Conservation (phyloP, 1,140 invertebrate genomes). For the Thaumatotibia leucotreta region DNA sequence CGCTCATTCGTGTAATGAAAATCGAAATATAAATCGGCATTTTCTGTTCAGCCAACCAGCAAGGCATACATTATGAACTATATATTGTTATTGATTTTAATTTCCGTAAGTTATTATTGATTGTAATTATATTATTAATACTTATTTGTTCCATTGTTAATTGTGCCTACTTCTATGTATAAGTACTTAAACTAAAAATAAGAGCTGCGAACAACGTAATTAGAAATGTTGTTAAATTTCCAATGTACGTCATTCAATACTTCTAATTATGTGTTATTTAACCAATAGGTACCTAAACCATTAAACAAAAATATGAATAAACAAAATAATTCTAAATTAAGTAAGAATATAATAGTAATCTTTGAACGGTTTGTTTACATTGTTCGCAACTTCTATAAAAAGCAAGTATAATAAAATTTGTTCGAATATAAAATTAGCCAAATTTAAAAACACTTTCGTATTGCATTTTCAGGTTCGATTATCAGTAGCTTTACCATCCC, state of each 20-base stretch:
- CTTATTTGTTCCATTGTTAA: background rate
- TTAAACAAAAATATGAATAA: no score
- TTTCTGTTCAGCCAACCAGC: background rate
- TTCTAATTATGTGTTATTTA: no score
- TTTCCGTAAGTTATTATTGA: background rate
- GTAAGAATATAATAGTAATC: no score
- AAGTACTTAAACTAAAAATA: no score
- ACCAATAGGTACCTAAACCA: no score
- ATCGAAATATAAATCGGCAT: background rate
- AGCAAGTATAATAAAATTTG: no score
- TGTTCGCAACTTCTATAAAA: no score
- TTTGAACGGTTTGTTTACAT: no score
- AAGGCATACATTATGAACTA: background rate
- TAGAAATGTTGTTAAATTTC: no score
- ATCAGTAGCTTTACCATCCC: slow-evolving; percentile 27
- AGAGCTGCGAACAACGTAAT: no score
- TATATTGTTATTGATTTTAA: background rate
- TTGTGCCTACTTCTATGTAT: background rate
- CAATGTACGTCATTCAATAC: no score
- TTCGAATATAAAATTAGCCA: background rate
- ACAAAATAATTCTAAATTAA: no score
- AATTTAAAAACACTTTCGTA: background rate
- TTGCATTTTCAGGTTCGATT: slow-evolving; percentile 28
- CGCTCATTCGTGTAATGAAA: background rate
- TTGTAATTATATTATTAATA: background rate